These are phyloP conservation scores for Blomia tropicalis DNA, from an alignment of 2,888 invertebrate species.

Conservation along the genomic window DNA sequence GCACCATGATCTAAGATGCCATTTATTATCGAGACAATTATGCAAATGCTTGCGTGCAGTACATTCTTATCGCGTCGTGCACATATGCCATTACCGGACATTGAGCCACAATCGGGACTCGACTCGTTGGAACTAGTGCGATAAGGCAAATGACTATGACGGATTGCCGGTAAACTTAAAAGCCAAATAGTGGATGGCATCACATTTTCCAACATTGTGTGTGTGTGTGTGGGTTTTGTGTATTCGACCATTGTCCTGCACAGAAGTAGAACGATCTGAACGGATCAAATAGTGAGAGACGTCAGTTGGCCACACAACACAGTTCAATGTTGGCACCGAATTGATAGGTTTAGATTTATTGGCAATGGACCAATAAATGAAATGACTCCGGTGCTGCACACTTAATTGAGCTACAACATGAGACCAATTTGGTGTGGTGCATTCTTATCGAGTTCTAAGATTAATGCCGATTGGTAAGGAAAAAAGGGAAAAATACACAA, in stretches of 20 bases:
- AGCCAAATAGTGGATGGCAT: not conserved
- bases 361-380: not conserved
- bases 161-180: not conserved
- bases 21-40: constrained; percentile 11
- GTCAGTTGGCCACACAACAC: too few species aligned
- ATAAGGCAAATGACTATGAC: constrained; percentile 12
- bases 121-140: too few species aligned
- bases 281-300: not conserved
- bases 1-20: not conserved
- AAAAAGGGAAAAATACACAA: too few species aligned
- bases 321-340: not conserved
- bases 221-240: too few species aligned
- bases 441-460: not conserved
- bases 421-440: constrained; percentile 7
- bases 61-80: constrained; percentile 12
- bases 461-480: constrained; percentile 6
- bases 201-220: too few species aligned
- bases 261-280: not conserved
- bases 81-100: constrained; percentile 10
- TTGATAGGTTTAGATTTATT: constrained; percentile 10
- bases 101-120: too few species aligned
- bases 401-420: constrained; percentile 11
- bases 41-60: constrained; percentile 12
- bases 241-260: too few species aligned
- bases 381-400: constrained; percentile 3